A percentile compares a stretch with the other conserved stretches of the same genome.
phyloP scores from a whole-genome alignment of 1,140 invertebrate genomes.

The Mizuhopecten yessoensis region DNA sequence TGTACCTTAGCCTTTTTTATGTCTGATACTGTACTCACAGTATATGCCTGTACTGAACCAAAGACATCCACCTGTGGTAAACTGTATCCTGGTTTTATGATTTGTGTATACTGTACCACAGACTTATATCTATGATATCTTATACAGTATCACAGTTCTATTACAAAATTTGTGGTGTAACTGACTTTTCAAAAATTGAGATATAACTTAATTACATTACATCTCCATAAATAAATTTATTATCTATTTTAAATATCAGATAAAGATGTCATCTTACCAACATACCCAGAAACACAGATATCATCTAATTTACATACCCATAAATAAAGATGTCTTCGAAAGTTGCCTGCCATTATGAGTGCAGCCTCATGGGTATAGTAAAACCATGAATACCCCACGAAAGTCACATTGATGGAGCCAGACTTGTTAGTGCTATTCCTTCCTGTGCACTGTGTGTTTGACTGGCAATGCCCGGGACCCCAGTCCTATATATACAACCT shows the following conservation, averaged over 20 bases:
- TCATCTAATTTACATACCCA: constrained; percentile 28
- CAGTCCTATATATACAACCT: constrained; percentile 25
- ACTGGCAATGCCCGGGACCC: constrained; percentile 28
- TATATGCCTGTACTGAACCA: not conserved
- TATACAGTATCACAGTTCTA: too few species aligned
- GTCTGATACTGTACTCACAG: not conserved
- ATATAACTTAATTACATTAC: too few species aligned
- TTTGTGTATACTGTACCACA: not conserved
- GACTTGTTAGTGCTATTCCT: constrained; percentile 13
- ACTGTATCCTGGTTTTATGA: not conserved
- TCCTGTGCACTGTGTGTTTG: not conserved
- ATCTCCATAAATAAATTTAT: not conserved
- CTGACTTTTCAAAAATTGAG: too few species aligned
- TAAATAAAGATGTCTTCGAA: constrained; percentile 39
- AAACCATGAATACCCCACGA: constrained; percentile 32
- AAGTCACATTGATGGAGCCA: constrained; percentile 37
- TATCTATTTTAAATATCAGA: not conserved
- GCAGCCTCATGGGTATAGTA: constrained; percentile 37
- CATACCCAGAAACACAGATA: not conserved
- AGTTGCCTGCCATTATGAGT: constrained; percentile 8
- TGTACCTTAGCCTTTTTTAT: too few species aligned
- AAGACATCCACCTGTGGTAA: not conserved
- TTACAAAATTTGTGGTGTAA: too few species aligned
- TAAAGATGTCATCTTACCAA: not conserved
- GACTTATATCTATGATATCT: not conserved